A percentile compares a stretch with the other conserved stretches of the same genome.
Evolutionary conservation across 2,888 invertebrate species (phyloP).

Genomic region (Heliconius aoede): DNA sequence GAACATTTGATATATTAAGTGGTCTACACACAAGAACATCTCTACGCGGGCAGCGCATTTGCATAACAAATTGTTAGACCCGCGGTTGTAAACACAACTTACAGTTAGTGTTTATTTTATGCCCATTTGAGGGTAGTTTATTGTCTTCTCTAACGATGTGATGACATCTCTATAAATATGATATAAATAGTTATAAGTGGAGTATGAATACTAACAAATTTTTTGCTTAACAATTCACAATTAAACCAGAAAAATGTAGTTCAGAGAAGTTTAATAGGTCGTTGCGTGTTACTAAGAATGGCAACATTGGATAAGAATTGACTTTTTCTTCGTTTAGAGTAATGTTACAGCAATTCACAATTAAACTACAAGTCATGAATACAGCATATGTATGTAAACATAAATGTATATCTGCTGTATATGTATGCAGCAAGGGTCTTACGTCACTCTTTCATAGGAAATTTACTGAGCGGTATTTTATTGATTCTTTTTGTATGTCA

Average conservation of each 20-base stretch:
- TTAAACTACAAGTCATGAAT: too few species aligned
- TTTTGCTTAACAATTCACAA: too few species aligned
- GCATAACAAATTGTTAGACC: slow-evolving; percentile 81
- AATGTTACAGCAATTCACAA: too few species aligned
- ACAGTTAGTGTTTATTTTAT: slow-evolving; percentile 46
- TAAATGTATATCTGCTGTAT: too few species aligned
- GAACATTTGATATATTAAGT: slow-evolving; percentile 25
- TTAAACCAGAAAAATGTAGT: too few species aligned
- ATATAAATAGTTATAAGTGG: background rate
- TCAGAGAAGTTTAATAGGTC: too few species aligned
- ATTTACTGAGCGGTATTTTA: slow-evolving; percentile 7
- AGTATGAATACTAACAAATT: too few species aligned
- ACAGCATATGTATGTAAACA: too few species aligned
- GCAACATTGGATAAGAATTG: too few species aligned
- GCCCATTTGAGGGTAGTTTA: slow-evolving; percentile 20
- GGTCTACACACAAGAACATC: slow-evolving; percentile 15
- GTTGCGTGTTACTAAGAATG: too few species aligned
- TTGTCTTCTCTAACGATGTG: slow-evolving; percentile 2
- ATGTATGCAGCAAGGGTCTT: slow-evolving; percentile 4
- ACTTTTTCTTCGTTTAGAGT: too few species aligned
- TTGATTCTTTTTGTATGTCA: background rate
- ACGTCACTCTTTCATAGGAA: slow-evolving; percentile 16
- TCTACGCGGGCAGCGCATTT: slow-evolving; percentile 67
- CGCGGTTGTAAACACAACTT: slow-evolving; percentile 57
- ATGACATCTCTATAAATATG: slow-evolving; percentile 1